Percentiles rank a stretch among this genome's conserved stretches.
phyloP scores from a whole-genome alignment of 1,140 invertebrate species.

The Hesperophylax magnus region DNA sequence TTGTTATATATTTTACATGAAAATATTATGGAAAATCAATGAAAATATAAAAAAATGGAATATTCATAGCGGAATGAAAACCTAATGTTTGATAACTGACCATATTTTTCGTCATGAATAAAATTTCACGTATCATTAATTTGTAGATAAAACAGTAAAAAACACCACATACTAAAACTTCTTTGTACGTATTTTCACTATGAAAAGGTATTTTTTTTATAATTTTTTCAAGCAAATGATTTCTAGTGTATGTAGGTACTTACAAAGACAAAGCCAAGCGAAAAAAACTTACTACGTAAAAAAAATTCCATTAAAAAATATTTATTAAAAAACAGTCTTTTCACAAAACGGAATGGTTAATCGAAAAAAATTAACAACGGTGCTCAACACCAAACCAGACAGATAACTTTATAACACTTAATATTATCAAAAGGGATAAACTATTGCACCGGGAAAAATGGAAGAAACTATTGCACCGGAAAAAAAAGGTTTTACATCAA shows the following conservation, averaged over 20 bases:
- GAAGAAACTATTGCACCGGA: not conserved
- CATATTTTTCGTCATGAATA: not conserved
- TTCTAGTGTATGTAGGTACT: not conserved
- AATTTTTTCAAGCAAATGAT: not conserved
- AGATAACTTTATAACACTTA: not conserved
- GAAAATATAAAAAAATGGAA: conserved; percentile 17
- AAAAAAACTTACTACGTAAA: not conserved
- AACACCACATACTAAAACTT: not conserved
- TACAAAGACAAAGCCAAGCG: too few relatives aligned
- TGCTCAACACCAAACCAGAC: not conserved
- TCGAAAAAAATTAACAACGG: not conserved
- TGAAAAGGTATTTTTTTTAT: not conserved
- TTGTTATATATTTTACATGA: not conserved
- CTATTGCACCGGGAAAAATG: not conserved
- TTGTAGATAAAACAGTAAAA: not conserved
- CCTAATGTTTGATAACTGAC: not conserved
- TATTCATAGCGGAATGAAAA: conserved; percentile 18
- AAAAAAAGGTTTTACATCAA: not conserved
- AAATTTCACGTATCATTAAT: not conserved
- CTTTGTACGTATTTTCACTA: not conserved
- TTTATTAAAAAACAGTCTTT: conserved; percentile 6
- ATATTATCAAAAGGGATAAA: not conserved
- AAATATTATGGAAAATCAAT: conserved; percentile 9
- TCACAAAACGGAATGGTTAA: conserved; percentile 1
- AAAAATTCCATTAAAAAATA: conserved; percentile 3